Evolutionary conservation across 2,888 invertebrate genomes (phyloP).

Genomic region (Volucella inflata): DNA sequence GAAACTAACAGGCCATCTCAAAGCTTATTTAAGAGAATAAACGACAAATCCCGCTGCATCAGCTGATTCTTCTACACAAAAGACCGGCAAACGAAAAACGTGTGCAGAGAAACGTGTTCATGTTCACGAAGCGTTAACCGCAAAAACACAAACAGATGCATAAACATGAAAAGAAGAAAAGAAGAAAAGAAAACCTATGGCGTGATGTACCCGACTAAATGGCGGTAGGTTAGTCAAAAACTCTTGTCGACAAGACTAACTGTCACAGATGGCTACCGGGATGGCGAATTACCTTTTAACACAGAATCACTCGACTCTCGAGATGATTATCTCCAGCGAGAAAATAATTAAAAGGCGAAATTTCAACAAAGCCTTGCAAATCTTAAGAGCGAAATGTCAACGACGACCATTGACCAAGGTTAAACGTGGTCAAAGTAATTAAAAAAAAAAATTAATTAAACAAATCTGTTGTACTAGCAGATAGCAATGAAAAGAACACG

Average conservation of each 20-base stretch:
- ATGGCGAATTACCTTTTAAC: constrained; percentile 10
- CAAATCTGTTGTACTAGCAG: background rate
- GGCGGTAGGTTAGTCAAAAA: background rate
- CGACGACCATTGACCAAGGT: background rate
- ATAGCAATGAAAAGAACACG: background rate
- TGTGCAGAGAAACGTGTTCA: constrained; percentile 12
- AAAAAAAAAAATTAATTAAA: background rate
- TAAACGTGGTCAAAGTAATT: constrained; percentile 14
- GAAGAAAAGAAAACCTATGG: constrained; percentile 40
- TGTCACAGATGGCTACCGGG: constrained; percentile 2
- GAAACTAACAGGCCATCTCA: background rate
- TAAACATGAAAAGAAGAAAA: background rate
- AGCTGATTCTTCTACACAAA: constrained; percentile 16
- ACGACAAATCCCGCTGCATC: background rate
- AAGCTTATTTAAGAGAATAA: constrained; percentile 12
- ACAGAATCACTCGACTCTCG: background rate
- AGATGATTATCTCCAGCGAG: background rate
- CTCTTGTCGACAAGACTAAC: background rate
- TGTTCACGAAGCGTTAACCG: background rate
- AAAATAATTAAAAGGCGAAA: background rate
- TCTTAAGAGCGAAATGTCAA: constrained; percentile 2
- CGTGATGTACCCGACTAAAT: constrained; percentile 36
- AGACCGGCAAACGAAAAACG: constrained; percentile 26
- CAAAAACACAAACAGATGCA: background rate
- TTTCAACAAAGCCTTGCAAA: background rate